Conservation (phyloP, 2,888 invertebrate species). For the Sussaba pulchella region DNA sequence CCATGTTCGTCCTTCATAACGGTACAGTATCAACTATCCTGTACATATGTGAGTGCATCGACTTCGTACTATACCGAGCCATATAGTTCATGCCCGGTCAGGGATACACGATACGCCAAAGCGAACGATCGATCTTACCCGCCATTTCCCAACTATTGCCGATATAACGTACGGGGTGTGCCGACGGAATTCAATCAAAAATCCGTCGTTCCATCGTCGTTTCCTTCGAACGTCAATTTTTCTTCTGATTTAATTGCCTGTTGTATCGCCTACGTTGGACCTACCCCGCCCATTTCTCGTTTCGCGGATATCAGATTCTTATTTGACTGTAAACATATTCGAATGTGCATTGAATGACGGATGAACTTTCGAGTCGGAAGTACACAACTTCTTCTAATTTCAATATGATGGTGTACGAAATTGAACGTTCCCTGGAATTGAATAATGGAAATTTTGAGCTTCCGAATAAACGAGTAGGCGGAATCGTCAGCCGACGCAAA, state of each 20-base stretch:
- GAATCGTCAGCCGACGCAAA: too few relatives aligned
- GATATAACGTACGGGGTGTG: conserved; percentile 45
- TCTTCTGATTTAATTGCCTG: conserved; percentile 13
- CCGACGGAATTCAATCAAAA: conserved; percentile 59
- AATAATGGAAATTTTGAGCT: too few relatives aligned
- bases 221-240: conserved; percentile 30
- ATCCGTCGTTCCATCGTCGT: conserved; percentile 34
- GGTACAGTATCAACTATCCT: conserved; percentile 16
- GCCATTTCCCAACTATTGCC: conserved; percentile 41
- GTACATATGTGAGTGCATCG: conserved; percentile 28
- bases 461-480: too few relatives aligned
- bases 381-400: too few relatives aligned
- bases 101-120: conserved; percentile 51
- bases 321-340: neutral
- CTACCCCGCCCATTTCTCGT: neutral
- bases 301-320: neutral
- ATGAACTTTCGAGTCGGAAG: too few relatives aligned
- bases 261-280: neutral
- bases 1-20: conserved; percentile 17
- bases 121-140: conserved; percentile 60
- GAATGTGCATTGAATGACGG: neutral
- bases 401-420: too few relatives aligned
- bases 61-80: conserved; percentile 15
- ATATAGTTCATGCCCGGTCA: conserved; percentile 1
- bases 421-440: too few relatives aligned